A percentile compares a stretch with the other conserved stretches of the same genome.
These are phyloP conservation scores for Spisula solida DNA, from an alignment of 2,888 invertebrate species.

Conservation along the genomic window DNA sequence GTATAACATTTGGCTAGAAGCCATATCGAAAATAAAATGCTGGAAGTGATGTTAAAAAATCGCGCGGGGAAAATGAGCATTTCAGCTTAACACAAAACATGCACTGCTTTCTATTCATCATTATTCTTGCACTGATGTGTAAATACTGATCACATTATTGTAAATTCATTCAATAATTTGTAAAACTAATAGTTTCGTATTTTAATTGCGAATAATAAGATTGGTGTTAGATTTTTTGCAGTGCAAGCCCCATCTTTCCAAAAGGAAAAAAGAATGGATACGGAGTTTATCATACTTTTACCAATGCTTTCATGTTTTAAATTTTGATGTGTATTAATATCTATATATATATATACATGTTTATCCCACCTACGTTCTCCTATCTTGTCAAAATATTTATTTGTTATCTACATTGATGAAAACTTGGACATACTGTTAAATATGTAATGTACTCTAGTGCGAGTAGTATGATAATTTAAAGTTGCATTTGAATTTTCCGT, in stretches of 20 bases:
- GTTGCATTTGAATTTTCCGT: not conserved
- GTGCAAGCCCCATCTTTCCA: slow-evolving; percentile 43
- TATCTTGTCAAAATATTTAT: not conserved
- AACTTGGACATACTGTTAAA: not conserved
- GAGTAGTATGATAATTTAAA: not conserved
- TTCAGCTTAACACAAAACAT: slow-evolving; percentile 6
- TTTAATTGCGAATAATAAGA: slow-evolving; percentile 26
- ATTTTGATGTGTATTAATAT: slow-evolving; percentile 1
- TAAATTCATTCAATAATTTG: slow-evolving; percentile 21
- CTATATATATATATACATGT: slow-evolving; percentile 3
- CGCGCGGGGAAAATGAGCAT: not conserved
- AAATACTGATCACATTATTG: slow-evolving; percentile 46
- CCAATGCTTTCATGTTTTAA: slow-evolving; percentile 2
- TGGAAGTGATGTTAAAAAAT: not conserved
- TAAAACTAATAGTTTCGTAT: slow-evolving; percentile 21
- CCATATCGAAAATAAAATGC: not conserved
- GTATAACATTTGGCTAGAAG: not conserved
- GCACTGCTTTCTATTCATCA: slow-evolving; percentile 42
- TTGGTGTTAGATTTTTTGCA: slow-evolving; percentile 48
- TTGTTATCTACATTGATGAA: not conserved
- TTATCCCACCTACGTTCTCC: slow-evolving; percentile 2
- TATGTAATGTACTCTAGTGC: not conserved
- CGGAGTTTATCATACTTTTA: slow-evolving; percentile 13
- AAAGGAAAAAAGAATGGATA: slow-evolving; percentile 21
- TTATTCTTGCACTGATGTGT: slow-evolving; percentile 61